Evolutionary conservation across 2,113 vertebrate species (phyloP), one percentile per base, ranked within the genome.

Genomic region (Paracanthobrama guichenoti): DNA sequence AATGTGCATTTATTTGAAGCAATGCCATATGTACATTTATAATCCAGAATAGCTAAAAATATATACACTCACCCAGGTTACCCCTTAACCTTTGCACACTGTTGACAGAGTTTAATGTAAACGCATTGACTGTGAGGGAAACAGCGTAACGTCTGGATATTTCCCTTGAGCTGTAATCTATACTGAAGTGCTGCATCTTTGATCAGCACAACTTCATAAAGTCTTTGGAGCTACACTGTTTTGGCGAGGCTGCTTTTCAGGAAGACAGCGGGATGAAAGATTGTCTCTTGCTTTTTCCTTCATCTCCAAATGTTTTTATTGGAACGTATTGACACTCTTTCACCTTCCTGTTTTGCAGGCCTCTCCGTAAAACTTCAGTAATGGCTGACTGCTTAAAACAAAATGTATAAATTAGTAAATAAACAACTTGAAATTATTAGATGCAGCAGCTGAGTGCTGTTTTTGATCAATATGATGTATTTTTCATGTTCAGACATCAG

Each of bases 161-260:
- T 90, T 90, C 86, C 80, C 89, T 89, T 86, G 86, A 77, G 83
- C 79, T 79, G 88, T 92, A 90, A 90, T 92, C 92, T 92, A 91
- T 90, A 90, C 91, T 89, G 92, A 93, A 93, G 91, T 88, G 71
- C 77, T 16, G 81, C 80, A 77, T 88, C 93, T 94, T 93, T 93
- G 93, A 94, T 94, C 93, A 93, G 48, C 62, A 66, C 84, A 44
- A 89, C 92, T 92, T 94, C 92, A 92, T 88, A 93, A 88, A 85
- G 79, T 77, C 64, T 69, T 89, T 83, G 91, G 92, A 92, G 79
- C 82, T 87, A 89, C 82, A 84, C 50, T 60, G 57, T 85, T 84
- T 77, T 81, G 77, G 22, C 3, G 31, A 82, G 50, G 39, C 64
- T 67, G 62, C 77, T 82, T 85, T 71, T 35, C 66, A 62, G 83